Evolutionary conservation across 2,113 vertebrate genomes (phyloP).

Genomic region (Hippocampus zosterae): DNA sequence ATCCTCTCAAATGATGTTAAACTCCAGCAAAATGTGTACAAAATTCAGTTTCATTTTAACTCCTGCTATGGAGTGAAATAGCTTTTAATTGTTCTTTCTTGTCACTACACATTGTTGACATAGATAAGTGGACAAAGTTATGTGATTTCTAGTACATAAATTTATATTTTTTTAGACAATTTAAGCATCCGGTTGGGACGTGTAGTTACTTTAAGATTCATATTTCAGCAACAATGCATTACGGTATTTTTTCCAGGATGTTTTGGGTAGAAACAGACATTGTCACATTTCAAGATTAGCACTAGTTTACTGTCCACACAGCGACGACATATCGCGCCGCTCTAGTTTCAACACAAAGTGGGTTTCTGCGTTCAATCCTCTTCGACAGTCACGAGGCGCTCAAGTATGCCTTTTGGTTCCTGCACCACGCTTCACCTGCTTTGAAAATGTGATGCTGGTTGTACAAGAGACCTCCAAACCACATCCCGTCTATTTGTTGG

Average conservation of each 20-base stretch:
- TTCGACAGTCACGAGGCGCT: not conserved
- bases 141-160: no score
- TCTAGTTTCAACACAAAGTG: not conserved
- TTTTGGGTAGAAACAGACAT: not conserved
- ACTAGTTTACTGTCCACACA: not conserved
- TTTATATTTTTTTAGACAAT: no score
- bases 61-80: no score
- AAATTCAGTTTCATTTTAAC: no score
- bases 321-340: not conserved
- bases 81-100: no score
- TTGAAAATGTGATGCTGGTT: slow-evolving; percentile 24
- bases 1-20: not conserved
- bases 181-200: not conserved
- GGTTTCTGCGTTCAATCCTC: not conserved
- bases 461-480: slow-evolving; percentile 55
- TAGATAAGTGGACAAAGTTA: no score
- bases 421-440: slow-evolving; percentile 26
- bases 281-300: slow-evolving; percentile 1
- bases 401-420: not conserved
- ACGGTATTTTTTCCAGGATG: not conserved
- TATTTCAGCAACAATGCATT: not conserved
- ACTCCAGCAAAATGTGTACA: no score
- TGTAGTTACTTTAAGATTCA: not conserved
- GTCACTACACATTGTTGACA: no score
- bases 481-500: slow-evolving; percentile 65